These are phyloP conservation scores for Mastomys coucha DNA, from an alignment of 2,113 vertebrate species.

Conservation along the genomic window DNA sequence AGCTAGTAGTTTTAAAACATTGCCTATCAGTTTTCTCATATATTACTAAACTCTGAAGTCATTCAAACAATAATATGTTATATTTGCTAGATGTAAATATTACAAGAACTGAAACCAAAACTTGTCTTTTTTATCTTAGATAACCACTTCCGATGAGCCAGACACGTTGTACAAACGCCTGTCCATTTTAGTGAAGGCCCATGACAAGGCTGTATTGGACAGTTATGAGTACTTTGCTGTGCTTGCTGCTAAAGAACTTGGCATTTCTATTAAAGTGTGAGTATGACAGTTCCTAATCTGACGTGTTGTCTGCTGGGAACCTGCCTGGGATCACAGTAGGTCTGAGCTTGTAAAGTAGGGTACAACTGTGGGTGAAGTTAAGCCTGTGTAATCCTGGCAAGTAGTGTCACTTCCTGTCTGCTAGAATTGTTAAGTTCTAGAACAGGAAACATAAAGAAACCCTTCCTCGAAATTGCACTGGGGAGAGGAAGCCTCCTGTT, in stretches of 20 bases:
- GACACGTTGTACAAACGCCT: slow-evolving; percentile 93
- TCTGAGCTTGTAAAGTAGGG: background rate
- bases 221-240: slow-evolving; percentile 97
- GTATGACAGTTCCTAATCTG: slow-evolving; percentile 79
- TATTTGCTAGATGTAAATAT: slow-evolving; percentile 27
- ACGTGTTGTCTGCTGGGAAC: background rate
- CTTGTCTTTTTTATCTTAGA: slow-evolving; percentile 85
- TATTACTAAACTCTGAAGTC: slow-evolving; percentile 5
- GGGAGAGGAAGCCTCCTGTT: background rate
- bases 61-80: background rate
- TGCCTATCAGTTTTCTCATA: background rate
- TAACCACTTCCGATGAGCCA: slow-evolving; percentile 92
- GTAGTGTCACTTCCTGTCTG: background rate
- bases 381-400: background rate
- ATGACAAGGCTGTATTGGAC: slow-evolving; percentile 94
- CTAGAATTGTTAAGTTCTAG: background rate
- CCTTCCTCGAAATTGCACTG: background rate
- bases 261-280: slow-evolving; percentile 93
- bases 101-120: slow-evolving; percentile 18
- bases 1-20: background rate
- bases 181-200: slow-evolving; percentile 94
- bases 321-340: background rate
- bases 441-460: slow-evolving; percentile 16
- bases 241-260: slow-evolving; percentile 94
- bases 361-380: background rate